These are phyloP conservation scores for Bucorvus abyssinicus DNA, from an alignment of 2,797 vertebrate species.

Conservation along the genomic window DNA sequence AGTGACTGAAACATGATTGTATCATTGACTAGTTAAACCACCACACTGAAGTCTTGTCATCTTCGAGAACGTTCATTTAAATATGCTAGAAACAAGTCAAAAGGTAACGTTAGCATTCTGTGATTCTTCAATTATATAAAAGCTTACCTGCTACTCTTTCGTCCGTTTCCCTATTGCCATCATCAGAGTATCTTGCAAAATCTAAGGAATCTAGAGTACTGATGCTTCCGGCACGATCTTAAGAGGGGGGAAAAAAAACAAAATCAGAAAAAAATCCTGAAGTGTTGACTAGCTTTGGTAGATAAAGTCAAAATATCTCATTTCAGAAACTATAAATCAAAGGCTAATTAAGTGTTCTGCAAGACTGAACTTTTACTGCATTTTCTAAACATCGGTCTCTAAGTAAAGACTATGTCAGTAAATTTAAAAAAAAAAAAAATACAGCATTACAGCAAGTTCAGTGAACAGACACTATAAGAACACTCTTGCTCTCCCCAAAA, in stretches of 20 bases:
- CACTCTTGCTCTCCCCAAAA: background rate
- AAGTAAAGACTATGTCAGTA: background rate
- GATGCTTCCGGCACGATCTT: constrained; percentile 96
- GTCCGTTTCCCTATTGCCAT: constrained; percentile 95
- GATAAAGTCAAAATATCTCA: background rate
- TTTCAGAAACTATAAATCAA: background rate
- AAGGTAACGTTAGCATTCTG: background rate
- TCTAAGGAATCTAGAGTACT: constrained; percentile 99
- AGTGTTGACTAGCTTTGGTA: background rate
- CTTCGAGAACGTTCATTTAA: background rate
- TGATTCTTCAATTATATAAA: background rate
- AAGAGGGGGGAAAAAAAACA: background rate
- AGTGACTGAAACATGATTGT: background rate
- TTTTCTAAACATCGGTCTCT: background rate
- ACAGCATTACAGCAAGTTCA: background rate
- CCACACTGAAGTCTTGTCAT: background rate
- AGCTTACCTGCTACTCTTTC: constrained; percentile 93
- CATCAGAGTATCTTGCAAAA: constrained; percentile 98
- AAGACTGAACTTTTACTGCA: background rate
- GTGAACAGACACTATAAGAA: background rate
- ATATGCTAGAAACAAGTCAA: background rate
- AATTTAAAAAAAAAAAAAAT: background rate
- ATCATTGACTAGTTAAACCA: background rate
- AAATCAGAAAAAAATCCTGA: background rate
- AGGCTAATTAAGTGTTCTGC: background rate